These are phyloP conservation scores for Anastatus disparis DNA, from an alignment of 1,140 invertebrate species.

Conservation along the genomic window DNA sequence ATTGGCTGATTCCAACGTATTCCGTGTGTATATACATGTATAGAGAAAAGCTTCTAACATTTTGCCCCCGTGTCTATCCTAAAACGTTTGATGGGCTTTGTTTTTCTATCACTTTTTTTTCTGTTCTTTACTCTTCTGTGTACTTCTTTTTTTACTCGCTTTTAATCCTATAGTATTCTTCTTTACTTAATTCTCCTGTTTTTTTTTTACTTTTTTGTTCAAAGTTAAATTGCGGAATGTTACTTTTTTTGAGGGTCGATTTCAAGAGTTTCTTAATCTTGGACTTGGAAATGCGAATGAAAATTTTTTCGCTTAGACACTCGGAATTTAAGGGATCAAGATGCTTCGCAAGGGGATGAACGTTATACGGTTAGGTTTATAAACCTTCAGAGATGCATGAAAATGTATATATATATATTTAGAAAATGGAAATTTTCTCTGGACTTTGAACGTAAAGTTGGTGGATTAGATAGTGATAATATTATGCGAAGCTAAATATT, in stretches of 20 bases:
- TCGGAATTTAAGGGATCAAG: slow-evolving; percentile 13
- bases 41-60: too few species aligned
- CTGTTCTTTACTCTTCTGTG: background rate
- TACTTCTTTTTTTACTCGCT: background rate
- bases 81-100: slow-evolving; percentile 19
- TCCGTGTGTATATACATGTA: slow-evolving; percentile 1
- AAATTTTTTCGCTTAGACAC: slow-evolving; percentile 30
- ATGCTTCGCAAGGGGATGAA: background rate
- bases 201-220: background rate
- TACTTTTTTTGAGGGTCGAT: slow-evolving; percentile 21
- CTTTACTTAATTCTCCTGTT: background rate
- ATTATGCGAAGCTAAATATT: too few species aligned
- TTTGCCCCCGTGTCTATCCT: too few species aligned
- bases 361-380: too few species aligned
- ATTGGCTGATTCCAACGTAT: slow-evolving; percentile 15
- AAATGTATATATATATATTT: too few species aligned
- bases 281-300: slow-evolving; percentile 9
- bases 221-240: slow-evolving; percentile 28
- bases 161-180: too few species aligned
- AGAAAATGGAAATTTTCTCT: too few species aligned
- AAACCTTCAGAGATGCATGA: too few species aligned
- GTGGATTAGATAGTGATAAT: too few species aligned
- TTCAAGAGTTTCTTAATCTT: slow-evolving; percentile 27
- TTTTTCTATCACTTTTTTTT: background rate
- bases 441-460: too few species aligned